Base-by-base conservation (phyloP, 2,888 invertebrate genomes). In the Ectobius pallidus region DNA sequence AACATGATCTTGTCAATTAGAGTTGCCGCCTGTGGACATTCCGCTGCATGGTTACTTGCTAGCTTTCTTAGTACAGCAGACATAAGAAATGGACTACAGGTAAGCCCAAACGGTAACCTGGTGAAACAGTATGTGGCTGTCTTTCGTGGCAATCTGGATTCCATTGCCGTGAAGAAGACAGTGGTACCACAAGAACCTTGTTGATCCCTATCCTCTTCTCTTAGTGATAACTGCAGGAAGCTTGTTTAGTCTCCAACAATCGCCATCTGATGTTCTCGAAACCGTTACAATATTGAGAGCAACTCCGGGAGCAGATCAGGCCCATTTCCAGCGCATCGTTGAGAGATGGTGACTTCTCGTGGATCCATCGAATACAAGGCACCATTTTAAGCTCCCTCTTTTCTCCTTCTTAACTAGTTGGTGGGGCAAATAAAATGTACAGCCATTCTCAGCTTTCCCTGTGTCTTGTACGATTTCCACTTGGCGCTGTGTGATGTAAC, bases 241-340 rank as follows among this genome's bases (percentile, higher is more conserved):
- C 63, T 34, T 63, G 63, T 16, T 39, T 34, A 7, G n/a, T 63
- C 63, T 1, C 34, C 63, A 16, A 39, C 1, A 34, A 39, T 1
- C 2, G 63, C 63, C 1, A 4, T 16, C 1, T 6, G 39, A 34
- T 7, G 9, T 20, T 9, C 7, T 34, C 63, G 1, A 22, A 63
- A 63, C 6, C 63, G 1, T 3, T 34, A 14, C 7, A 63, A 9
- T 1, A 58, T 3, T 2, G 7, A n/a, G n/a, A n/a, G n/a, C n/a
- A n/a, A n/a, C n/a, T n/a, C n/a, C n/a, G n/a, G n/a, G n/a, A n/a
- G n/a, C 6, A 1, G 27, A 14, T 63, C 1, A 39, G 63, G 1
- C 63, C 63, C 14, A 63, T 63, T 39, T 63, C 63, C 32, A 63
- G 20, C 3, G 14, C 39, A 1, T 63, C 63, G 14, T 58, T 58